Base-by-base conservation (phyloP, 2,113 vertebrate species). In the Sturnus vulgaris region DNA sequence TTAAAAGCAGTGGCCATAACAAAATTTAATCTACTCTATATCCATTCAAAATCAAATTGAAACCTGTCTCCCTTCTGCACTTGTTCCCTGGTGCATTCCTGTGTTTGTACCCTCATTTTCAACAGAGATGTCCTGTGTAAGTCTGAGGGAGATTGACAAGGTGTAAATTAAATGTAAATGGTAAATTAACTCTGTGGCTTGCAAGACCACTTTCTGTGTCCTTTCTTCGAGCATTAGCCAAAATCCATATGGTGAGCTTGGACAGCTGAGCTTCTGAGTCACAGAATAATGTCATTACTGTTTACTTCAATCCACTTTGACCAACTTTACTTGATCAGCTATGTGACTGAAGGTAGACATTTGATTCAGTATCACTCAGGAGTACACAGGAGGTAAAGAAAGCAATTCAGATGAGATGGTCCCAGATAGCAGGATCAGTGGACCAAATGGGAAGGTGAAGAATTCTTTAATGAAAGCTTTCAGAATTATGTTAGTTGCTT, bases 401-500 rank as follows among this genome's bases (percentile, higher is more conserved):
- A 83, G 44, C 44, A 70, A 40, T 63, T 73, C 59, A 71, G 12
- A 22, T 77, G 64, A 95, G 92, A 95, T 95, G 46, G 89, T 89
- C 86, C 44, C 77, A 87, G 91, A 86, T 91, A 93, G 60, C 65
- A 92, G 81, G 65, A 61, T 83, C 82, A 86, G 39, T 84, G 78
- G 77, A 82, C 37, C 60, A 86, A 93, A 93, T 86, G 59, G 75
- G 71, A 91, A 92, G 78, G 33, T 72, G 78, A 84, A 94, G 75
- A 90, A 94, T 85, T 83, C 88, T 95, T 88, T 93, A 96, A 96
- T 96, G 90, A 96, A 86, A 82, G 92, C 84, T 90, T 92, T 94
- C 71, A 86, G 81, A 91, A 90, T 93, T 59, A 59, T 92, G 44
- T 90, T 86, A 88, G 88, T 95, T 96, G 93, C 92, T 88, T 93